Conservation (phyloP, 2,888 invertebrate species). For the Apoda limacodes region DNA sequence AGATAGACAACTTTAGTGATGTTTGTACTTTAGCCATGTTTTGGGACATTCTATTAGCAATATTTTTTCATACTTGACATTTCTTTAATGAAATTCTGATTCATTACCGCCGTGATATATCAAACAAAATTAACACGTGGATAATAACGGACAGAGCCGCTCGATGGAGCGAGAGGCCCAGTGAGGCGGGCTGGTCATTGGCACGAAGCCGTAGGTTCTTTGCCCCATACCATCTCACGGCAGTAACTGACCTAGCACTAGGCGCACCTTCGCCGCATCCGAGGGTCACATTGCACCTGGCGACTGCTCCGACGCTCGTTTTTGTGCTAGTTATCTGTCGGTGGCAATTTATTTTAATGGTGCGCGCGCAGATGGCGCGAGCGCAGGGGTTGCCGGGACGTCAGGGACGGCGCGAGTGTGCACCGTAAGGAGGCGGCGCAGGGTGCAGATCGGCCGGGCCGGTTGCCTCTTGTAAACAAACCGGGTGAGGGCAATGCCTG, state of each 20-base stretch:
- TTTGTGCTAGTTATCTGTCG: slow-evolving; percentile 48
- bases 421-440: slow-evolving; percentile 38
- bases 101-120: too few species aligned
- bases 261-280: slow-evolving; percentile 34
- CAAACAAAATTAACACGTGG: slow-evolving; percentile 19
- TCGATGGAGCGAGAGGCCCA: slow-evolving; percentile 32
- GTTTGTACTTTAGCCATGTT: too few species aligned
- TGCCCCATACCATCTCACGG: slow-evolving; percentile 30
- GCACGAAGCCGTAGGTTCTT: slow-evolving; percentile 34
- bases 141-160: slow-evolving; percentile 17
- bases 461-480: slow-evolving; percentile 58
- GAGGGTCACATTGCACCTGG: slow-evolving; percentile 51
- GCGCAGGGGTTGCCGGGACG: slow-evolving; percentile 37
- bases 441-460: slow-evolving; percentile 41
- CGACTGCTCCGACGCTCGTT: slow-evolving; percentile 31
- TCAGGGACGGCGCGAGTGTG: slow-evolving; percentile 28
- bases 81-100: too few species aligned
- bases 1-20: too few species aligned
- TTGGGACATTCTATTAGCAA: too few species aligned
- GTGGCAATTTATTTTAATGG: slow-evolving; percentile 60
- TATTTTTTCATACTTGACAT: too few species aligned
- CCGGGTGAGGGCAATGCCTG: slow-evolving; percentile 67
- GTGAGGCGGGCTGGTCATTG: slow-evolving; percentile 39
- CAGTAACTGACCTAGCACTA: slow-evolving; percentile 59
- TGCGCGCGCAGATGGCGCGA: slow-evolving; percentile 59